These are phyloP conservation scores for Himalopsyche anomala DNA, from an alignment of 2,888 invertebrate genomes.

Conservation along the genomic window DNA sequence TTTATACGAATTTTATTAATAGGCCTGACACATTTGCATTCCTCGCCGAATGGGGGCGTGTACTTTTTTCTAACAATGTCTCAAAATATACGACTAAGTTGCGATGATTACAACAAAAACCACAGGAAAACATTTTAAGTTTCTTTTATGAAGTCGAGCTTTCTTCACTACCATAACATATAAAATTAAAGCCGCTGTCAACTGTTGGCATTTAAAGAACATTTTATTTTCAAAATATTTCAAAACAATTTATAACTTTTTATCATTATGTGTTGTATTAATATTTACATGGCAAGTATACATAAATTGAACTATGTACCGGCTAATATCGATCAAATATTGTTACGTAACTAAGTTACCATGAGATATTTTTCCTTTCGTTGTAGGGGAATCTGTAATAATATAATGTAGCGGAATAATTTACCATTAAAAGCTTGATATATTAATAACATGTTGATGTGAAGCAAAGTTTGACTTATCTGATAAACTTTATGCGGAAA, in stretches of 20 bases:
- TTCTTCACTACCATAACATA: neutral
- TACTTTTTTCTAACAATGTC: neutral
- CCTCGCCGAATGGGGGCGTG: conserved; percentile 23
- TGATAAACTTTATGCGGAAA: no score
- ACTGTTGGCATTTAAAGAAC: neutral
- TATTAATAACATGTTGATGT: no score
- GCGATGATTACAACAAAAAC: neutral
- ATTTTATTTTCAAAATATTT: neutral
- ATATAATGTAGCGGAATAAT: no score
- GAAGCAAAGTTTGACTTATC: no score
- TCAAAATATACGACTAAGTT: neutral
- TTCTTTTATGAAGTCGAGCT: neutral
- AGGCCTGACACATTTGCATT: conserved; percentile 36
- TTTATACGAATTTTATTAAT: conserved; percentile 22
- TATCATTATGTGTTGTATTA: no score
- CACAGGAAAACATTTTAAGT: neutral
- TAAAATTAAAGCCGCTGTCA: neutral
- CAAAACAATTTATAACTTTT: neutral
- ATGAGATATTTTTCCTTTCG: no score
- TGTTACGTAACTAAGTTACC: no score
- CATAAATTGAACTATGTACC: no score
- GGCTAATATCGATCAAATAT: no score
- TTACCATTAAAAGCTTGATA: no score
- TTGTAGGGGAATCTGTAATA: no score
- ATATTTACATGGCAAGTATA: no score